Conservation (phyloP, 2,113 vertebrate genomes). For the Nibea albiflora region DNA sequence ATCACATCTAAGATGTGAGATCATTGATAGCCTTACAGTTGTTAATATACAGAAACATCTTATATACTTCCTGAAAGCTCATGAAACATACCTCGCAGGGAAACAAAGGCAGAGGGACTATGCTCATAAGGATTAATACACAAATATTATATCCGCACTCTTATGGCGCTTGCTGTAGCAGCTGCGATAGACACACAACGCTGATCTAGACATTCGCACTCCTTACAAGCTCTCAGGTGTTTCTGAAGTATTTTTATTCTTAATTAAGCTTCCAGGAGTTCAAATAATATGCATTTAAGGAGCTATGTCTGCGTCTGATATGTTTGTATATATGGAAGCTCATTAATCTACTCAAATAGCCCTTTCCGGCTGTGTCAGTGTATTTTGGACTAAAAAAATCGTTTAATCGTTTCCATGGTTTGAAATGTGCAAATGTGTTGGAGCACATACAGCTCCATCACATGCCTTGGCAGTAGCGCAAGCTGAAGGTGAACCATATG, state of each 20-base stretch:
- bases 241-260: not conserved
- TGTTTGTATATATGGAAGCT: not conserved
- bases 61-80: not conserved
- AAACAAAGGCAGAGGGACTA: not conserved
- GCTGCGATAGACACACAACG: not conserved
- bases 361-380: not conserved
- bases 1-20: not conserved
- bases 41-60: not conserved
- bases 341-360: not conserved
- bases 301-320: not conserved
- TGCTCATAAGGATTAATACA: not conserved
- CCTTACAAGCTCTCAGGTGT: not conserved
- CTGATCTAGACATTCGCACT: not conserved
- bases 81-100: not conserved
- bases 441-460: conserved; percentile 31
- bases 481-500: conserved; percentile 75
- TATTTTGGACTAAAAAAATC: conserved; percentile 9
- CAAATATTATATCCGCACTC: not conserved
- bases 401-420: not conserved
- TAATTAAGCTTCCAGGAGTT: too few species aligned
- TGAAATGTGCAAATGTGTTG: conserved; percentile 30
- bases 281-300: too few species aligned
- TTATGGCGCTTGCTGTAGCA: not conserved
- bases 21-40: not conserved
- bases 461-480: conserved; percentile 31